Evolutionary conservation across 2,797 vertebrate genomes (phyloP), one percentile per base, ranked within the genome.

Genomic region (Octomys mimax): DNA sequence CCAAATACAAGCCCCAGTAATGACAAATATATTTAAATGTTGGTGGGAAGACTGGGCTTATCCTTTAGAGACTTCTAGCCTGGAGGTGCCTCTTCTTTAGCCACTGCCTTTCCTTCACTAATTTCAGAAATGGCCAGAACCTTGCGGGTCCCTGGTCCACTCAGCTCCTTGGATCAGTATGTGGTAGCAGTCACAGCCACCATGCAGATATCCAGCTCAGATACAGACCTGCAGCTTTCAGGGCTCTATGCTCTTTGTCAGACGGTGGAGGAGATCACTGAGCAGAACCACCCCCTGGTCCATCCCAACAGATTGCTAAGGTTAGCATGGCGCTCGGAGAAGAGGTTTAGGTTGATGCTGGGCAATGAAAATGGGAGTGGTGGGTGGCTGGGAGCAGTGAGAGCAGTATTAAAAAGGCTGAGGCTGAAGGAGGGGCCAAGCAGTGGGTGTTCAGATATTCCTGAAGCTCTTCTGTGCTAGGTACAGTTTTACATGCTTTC

Each of bases 191-290:
- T 99, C 28, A 97, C 99, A 96, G 99, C 99, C 46, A 97, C 98
- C 79, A 97, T 99, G 98, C 99, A 98, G 98, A 99, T 98, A 96
- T 98, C 97, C 46, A 98, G 97, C 93, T 94, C 98, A 0, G 98
- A 98, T n/a, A 89, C 98, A 1, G 96, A 83, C n/a, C 98, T 99
- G 96, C 99, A 99, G 98, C 98, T 99, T 5, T 98, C 98, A 0
- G 99, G 99, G 2, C 98, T 99, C 79, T 96, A 96, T 85, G 98
- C 99, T 96, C 98, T 99, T 73, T 95, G 98, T 92, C 98, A 98
- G 87, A 97, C 99, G 52, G 97, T 99, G 98, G 99, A 99, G 89
- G 99, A 99, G 71, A 81, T 84, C 92, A 94, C 96, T 13, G 97
- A 97, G 73, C 78, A 5, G 78, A 97, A 97, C 88, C 98, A 98